A percentile compares a stretch with the other conserved stretches of the same genome.
Evolutionary conservation across 2,888 invertebrate species (phyloP).

Genomic region (Bombylius discolor): DNA sequence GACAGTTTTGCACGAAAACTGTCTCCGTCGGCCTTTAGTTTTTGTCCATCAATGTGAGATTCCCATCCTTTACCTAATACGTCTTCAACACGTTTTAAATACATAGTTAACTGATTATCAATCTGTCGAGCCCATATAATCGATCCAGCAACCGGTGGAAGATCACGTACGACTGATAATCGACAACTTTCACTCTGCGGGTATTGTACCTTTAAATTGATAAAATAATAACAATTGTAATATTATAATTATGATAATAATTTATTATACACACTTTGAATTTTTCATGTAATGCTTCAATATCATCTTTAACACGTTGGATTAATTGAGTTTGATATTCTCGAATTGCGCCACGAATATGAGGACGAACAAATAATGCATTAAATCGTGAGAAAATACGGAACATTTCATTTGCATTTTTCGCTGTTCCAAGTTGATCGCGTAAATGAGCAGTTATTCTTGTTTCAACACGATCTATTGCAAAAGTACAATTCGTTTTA

Average conservation of each 20-base stretch:
- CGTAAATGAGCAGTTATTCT: conserved; percentile 93
- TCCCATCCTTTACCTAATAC: conserved; percentile 98
- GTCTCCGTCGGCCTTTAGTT: conserved; percentile 93
- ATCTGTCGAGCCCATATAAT: conserved; percentile 99
- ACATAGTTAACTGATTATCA: conserved; percentile 91
- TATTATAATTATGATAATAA: background rate
- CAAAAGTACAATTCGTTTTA: background rate
- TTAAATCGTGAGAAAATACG: conserved; percentile 97
- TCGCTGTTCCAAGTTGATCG: conserved; percentile 95
- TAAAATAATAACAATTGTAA: conserved; percentile 8
- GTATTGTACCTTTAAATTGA: conserved; percentile 64
- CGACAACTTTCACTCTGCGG: conserved; percentile 87
- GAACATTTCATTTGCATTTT: conserved; percentile 99
- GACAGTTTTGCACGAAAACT: conserved; percentile 93
- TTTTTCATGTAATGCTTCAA: conserved; percentile 93
- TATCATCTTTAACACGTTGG: conserved; percentile 97
- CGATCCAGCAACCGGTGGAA: conserved; percentile 94
- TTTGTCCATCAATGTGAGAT: conserved; percentile 96
- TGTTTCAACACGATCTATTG: conserved; percentile 80
- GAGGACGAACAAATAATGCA: conserved; percentile 94
- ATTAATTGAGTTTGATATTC: conserved; percentile 99
- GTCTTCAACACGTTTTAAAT: conserved; percentile 93
- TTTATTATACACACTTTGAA: conserved; percentile 59
- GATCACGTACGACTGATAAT: conserved; percentile 80
- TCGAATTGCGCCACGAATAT: conserved; percentile 95